Evolutionary conservation across 2,888 invertebrate species (phyloP), one percentile per base, ranked within the genome.

Genomic region (Cryptocephalus primarius): DNA sequence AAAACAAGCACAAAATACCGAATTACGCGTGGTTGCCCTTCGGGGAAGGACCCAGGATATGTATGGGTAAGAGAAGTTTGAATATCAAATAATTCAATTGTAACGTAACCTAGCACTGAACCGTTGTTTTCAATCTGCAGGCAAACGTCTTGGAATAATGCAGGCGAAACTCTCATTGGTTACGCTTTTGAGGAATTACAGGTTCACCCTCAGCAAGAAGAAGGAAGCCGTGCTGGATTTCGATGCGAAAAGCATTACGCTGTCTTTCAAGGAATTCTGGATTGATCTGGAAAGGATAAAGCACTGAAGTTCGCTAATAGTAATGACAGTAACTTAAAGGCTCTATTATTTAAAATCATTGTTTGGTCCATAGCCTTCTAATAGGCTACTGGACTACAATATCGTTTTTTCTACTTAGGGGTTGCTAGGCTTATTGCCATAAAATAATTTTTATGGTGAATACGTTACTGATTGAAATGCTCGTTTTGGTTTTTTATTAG

Each of bases 41-140:
- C 48, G 54, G 54, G 8, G 52, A 52, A 43, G 54, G 54, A 1
- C 51, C 48, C 4, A 45, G 54, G 32, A 38, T 46, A 33, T 51
- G 51, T 40, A 45, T 51, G 32, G 51, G 51, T 51, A 46, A 40
- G 46, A 11, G 36, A 36, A 36, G 36, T 36, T 36, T 36, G 22
- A 22, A 22, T 6, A 22, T 8, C 9, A 44, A 22, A 22, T 4
- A 22, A 22, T 22, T 2, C 22, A 22, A n/a, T n/a, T n/a, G n/a
- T n/a, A n/a, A n/a, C n/a, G n/a, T n/a, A n/a, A n/a, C n/a, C n/a
- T n/a, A n/a, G n/a, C n/a, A n/a, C n/a, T n/a, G n/a, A n/a, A 22
- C 22, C 22, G 6, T 22, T 22, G 2, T 12, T 12, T 12, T 12
- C 1, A 31, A 6, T n/a, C 12, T 40, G 2, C 40, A 40, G 40